Evolutionary conservation across 1,140 invertebrate genomes (phyloP).

Genomic region (Ladona fulva): DNA sequence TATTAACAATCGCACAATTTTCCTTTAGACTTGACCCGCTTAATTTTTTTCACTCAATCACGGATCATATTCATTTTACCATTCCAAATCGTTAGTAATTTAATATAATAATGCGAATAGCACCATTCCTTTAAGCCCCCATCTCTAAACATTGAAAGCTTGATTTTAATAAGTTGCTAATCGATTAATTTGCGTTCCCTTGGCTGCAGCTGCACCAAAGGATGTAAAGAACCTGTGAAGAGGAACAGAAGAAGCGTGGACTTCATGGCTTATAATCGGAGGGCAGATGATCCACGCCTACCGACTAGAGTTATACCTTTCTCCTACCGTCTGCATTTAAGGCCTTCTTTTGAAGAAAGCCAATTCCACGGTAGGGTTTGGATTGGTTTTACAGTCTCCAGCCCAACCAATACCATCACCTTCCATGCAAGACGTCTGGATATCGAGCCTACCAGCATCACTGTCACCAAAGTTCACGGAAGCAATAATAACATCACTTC

Average conservation of each 20-base stretch:
- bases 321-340: neutral
- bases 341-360: neutral
- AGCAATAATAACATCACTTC: neutral
- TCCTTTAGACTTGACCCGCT: too few species aligned
- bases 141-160: too few species aligned
- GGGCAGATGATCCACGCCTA: neutral
- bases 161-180: too few species aligned
- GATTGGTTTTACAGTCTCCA: neutral
- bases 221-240: neutral
- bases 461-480: neutral
- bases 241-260: neutral
- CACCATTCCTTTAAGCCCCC: too few species aligned
- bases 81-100: too few species aligned
- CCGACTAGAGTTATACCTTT: neutral
- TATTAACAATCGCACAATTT: too few species aligned
- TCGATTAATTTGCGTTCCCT: neutral
- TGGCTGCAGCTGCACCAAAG: neutral
- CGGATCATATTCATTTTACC: too few species aligned
- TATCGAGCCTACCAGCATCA: neutral
- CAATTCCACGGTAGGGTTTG: neutral
- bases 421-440: neutral
- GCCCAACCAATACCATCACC: neutral
- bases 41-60: too few species aligned
- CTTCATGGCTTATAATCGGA: neutral
- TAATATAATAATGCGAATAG: too few species aligned